phyloP scores from a whole-genome alignment of 2,888 invertebrate species.

The Plebejus argus region DNA sequence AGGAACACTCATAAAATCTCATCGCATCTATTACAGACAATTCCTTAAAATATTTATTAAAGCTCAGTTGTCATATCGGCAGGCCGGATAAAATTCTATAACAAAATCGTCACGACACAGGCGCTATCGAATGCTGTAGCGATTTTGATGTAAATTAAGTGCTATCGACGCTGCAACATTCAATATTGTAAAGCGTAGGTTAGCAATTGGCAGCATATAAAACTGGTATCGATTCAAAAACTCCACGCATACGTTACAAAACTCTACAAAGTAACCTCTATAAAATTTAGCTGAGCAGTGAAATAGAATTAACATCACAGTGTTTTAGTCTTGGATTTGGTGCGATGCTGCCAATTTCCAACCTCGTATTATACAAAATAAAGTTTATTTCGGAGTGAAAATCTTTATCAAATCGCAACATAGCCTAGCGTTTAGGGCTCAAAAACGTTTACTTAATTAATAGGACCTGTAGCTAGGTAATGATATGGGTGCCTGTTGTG shows the following conservation, averaged over 20 bases:
- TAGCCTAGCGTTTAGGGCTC: conserved; percentile 26
- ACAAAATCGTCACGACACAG: conserved; percentile 29
- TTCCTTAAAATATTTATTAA: conserved; percentile 29
- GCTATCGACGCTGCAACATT: conserved; percentile 31
- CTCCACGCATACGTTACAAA: conserved; percentile 31
- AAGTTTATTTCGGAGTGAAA: conserved; percentile 40
- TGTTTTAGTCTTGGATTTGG: conserved; percentile 38
- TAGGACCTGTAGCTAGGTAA: conserved; percentile 74
- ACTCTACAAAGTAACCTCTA: conserved; percentile 34
- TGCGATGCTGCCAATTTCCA: conserved; percentile 42
- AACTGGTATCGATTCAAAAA: conserved; percentile 16
- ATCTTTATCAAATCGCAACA: conserved; percentile 36
- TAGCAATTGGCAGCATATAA: conserved; percentile 32
- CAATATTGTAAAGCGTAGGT: conserved; percentile 33
- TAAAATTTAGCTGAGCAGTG: conserved; percentile 39
- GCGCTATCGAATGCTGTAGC: conserved; percentile 27
- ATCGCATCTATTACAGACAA: conserved; percentile 28
- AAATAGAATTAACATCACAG: conserved; percentile 40
- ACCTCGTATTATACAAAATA: conserved; percentile 31
- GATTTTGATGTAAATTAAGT: conserved; percentile 29
- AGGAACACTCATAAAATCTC: background rate
- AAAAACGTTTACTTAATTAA: conserved; percentile 55
- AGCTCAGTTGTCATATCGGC: conserved; percentile 27
- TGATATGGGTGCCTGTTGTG: conserved; percentile 69
- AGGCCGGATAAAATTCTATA: conserved; percentile 31